Conservation (phyloP, 1,140 invertebrate species). For the Ceratoteleas bidentatus region DNA sequence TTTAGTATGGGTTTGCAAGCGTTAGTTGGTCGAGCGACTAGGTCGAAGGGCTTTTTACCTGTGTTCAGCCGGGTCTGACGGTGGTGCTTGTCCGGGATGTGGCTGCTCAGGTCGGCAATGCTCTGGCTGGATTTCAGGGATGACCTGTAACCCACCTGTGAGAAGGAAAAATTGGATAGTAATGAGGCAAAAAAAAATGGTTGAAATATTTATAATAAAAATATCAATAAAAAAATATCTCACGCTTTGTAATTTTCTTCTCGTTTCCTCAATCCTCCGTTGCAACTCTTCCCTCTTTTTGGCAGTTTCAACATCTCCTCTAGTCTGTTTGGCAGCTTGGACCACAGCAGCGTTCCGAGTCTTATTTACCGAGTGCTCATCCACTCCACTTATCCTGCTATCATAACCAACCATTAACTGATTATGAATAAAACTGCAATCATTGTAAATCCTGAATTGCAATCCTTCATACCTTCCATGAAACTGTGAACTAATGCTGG, state of each 20-base stretch:
- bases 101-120: conserved; percentile 87
- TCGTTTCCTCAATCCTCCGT: conserved; percentile 92
- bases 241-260: conserved; percentile 93
- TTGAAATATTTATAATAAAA: too few relatives aligned
- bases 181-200: too few relatives aligned
- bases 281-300: conserved; percentile 91
- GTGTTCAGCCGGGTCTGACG: conserved; percentile 73
- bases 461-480: conserved; percentile 71
- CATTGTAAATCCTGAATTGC: background rate
- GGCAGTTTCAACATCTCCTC: conserved; percentile 84
- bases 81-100: conserved; percentile 83
- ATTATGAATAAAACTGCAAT: background rate
- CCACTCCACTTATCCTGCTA: conserved; percentile 72
- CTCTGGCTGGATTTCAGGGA: conserved; percentile 91
- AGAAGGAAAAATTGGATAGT: too few relatives aligned
- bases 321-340: conserved; percentile 82
- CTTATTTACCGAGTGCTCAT: conserved; percentile 72
- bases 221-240: conserved; percentile 71
- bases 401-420: background rate
- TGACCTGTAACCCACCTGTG: conserved; percentile 87
- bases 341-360: conserved; percentile 81
- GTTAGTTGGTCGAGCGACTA: conserved; percentile 77
- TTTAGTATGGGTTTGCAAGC: conserved; percentile 74
- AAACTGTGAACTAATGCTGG: conserved; percentile 78
- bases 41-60: conserved; percentile 75